Evolutionary conservation across 2,888 invertebrate genomes (phyloP), one percentile per base, ranked within the genome.

Genomic region (Sipha maydis): DNA sequence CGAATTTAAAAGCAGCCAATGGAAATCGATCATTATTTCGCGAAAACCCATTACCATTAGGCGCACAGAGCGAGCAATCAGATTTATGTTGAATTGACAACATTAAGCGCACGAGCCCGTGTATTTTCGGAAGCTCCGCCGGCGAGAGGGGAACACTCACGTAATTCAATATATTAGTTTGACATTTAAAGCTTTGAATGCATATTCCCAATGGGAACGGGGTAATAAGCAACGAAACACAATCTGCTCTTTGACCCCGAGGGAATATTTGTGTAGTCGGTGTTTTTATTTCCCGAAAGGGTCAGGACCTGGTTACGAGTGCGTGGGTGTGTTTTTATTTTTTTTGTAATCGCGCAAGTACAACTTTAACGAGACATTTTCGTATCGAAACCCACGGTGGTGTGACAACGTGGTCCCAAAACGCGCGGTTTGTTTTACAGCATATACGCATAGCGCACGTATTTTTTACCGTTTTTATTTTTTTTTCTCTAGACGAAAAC

Each of bases 401-500:
- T 54, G 25, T 54, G 34, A 78, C 75, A 75, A 34, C 75, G 17
- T 54, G 48, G 31, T 78, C 79, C 78, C 79, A 78, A 69, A 85
- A 76, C 84, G 56, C 56, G 75, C 38, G 75, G 34, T 75, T 73
- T 73, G 19, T 73, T 71, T 69, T 34, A 34, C 14, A 48, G 25
- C 25, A 25, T 3, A 34, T 8, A 3, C 38, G 61, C 3, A 25
- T 61, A 61, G 5, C 25, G 19, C 3, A 41, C 54, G 54, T 54
- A 34, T 34, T 34, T 34, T 34, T 34, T 34, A 34, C 34, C 34
- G 89, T 90, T 90, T 90, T 91, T 2, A 21, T 67, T 69, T 69
- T 69, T 69, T 69, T 69, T 14, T 1, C 11, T 93, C 78, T 94
- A 96, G 96, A 97, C 92, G 97, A 97, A 92, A 97, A 97, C 92